A percentile compares a stretch with the other conserved stretches of the same genome.
These are phyloP conservation scores for Cepaea hortensis DNA, from an alignment of 2,888 invertebrate species.

Conservation along the genomic window DNA sequence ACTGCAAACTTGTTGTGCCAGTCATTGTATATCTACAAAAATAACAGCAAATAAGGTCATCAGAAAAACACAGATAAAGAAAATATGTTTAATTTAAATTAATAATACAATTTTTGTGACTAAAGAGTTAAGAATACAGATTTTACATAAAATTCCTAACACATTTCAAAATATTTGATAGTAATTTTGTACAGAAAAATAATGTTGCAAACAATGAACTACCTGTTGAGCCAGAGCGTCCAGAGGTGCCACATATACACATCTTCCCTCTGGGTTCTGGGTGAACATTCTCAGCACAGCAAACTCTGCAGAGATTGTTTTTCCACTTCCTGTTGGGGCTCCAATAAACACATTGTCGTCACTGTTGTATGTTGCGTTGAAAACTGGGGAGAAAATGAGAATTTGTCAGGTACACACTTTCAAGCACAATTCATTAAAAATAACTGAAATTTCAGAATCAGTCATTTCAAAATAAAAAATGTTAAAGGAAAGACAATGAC, in stretches of 20 bases:
- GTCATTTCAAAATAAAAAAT: too few relatives aligned
- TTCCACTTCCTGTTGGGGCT: slow-evolving; percentile 79
- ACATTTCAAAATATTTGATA: too few relatives aligned
- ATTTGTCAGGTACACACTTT: neutral
- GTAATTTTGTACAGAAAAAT: too few relatives aligned
- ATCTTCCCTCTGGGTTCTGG: slow-evolving; percentile 80
- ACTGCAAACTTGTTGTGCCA: slow-evolving; percentile 91
- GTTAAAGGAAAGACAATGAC: too few relatives aligned
- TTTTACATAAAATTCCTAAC: too few relatives aligned
- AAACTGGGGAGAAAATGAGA: slow-evolving; percentile 80
- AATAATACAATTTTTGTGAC: too few relatives aligned
- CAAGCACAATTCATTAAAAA: neutral
- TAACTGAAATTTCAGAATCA: neutral
- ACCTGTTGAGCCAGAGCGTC: slow-evolving; percentile 88
- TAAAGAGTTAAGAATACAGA: too few relatives aligned
- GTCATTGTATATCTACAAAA: slow-evolving; percentile 83
- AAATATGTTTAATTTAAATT: too few relatives aligned
- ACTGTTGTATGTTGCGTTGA: slow-evolving; percentile 97
- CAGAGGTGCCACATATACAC: slow-evolving; percentile 94
- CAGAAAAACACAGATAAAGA: neutral
- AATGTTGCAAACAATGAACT: slow-evolving; percentile 13
- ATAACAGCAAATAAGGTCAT: neutral
- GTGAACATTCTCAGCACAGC: slow-evolving; percentile 88
- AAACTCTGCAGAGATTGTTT: slow-evolving; percentile 96
- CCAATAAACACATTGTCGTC: slow-evolving; percentile 97